Percentiles rank a stretch among this genome's conserved stretches.
These are phyloP conservation scores for Hormaphis cornu DNA, from an alignment of 1,140 invertebrate species.

Conservation along the genomic window DNA sequence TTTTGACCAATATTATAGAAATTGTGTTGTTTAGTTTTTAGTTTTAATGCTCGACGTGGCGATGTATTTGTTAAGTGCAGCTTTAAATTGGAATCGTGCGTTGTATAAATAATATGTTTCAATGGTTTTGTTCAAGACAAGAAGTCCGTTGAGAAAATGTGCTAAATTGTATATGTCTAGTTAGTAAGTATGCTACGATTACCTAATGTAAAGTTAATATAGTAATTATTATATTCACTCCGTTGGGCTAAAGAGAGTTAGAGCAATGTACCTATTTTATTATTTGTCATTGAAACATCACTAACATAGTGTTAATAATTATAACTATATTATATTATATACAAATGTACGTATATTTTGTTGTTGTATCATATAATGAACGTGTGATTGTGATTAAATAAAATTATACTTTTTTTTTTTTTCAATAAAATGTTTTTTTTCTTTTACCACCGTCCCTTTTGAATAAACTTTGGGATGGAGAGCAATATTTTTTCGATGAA, in stretches of 20 bases:
- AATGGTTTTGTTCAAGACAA: not conserved
- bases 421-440: not conserved
- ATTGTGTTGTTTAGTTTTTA: not conserved
- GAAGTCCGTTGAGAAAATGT: not conserved
- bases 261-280: not conserved
- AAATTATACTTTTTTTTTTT: conserved; percentile 6
- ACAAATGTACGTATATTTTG: not conserved
- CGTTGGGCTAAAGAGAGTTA: conserved; percentile 11
- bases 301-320: conserved; percentile 17
- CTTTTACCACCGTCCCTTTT: no score
- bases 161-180: not conserved
- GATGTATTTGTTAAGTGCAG: not conserved
- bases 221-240: not conserved
- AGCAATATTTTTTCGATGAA: no score
- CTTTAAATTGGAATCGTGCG: not conserved
- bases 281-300: conserved; percentile 21
- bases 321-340: not conserved
- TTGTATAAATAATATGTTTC: not conserved
- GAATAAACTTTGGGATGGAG: no score
- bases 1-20: not conserved
- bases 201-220: not conserved
- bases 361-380: conserved; percentile 7
- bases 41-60: not conserved
- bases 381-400: conserved; percentile 26
- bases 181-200: not conserved